Evolutionary conservation across 2,888 invertebrate genomes (phyloP).

Genomic region (Gymnosoma rotundatum): DNA sequence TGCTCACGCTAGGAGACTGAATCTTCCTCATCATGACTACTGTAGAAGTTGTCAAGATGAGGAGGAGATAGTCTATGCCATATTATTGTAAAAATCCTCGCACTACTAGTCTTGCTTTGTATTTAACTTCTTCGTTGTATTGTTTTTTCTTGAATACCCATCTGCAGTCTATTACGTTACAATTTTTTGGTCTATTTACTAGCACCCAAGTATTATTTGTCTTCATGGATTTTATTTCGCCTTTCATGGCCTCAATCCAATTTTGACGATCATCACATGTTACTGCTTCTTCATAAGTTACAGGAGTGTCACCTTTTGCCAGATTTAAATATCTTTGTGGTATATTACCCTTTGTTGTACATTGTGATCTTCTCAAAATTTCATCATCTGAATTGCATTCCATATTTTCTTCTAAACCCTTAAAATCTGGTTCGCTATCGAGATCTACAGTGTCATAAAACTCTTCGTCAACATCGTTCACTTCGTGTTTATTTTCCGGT

Average conservation of each 20-base stretch:
- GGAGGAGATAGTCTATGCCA: too few species aligned
- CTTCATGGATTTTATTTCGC: too few species aligned
- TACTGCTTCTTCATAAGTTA: conserved; percentile 23
- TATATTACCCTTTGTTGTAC: conserved; percentile 23
- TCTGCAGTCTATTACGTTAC: too few species aligned
- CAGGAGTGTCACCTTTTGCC: background rate
- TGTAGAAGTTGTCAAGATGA: too few species aligned
- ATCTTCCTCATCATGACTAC: too few species aligned
- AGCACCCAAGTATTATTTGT: too few species aligned
- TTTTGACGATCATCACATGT: background rate
- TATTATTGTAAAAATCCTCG: too few species aligned
- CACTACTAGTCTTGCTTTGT: too few species aligned
- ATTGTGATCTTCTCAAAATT: background rate
- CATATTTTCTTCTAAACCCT: background rate
- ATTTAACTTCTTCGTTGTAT: too few species aligned
- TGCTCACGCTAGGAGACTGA: too few species aligned
- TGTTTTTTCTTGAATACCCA: too few species aligned
- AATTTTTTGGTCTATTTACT: too few species aligned
- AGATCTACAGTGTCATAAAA: background rate
- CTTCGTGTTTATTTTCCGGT: background rate
- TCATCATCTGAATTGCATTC: background rate
- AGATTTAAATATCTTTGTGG: conserved; percentile 28
- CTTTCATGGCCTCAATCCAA: background rate
- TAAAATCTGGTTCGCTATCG: background rate
- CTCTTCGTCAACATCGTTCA: background rate